These are phyloP conservation scores for Syngnathus floridae DNA, from an alignment of 2,113 vertebrate species.

Conservation along the genomic window DNA sequence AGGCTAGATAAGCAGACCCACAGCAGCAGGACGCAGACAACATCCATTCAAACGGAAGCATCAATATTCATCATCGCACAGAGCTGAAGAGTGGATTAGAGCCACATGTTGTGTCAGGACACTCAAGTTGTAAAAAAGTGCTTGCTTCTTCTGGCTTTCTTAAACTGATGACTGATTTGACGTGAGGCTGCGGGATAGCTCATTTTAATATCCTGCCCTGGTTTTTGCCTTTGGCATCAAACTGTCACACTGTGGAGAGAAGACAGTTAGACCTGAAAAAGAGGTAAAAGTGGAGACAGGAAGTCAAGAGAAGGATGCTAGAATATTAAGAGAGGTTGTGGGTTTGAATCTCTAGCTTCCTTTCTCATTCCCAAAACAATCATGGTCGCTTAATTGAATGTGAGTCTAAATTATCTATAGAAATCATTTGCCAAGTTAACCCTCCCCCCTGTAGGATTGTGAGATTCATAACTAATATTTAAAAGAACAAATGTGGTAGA, in stretches of 20 bases:
- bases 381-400: not conserved
- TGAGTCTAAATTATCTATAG: not conserved
- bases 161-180: conserved; percentile 6
- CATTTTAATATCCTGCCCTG: conserved; percentile 8
- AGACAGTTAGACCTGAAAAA: not conserved
- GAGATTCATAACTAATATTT: not conserved
- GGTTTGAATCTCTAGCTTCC: not conserved
- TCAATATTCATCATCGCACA: conserved; percentile 37
- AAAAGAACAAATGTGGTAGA: not conserved
- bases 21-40: conserved; percentile 23
- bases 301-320: not conserved
- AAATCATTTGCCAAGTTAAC: not conserved
- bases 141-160: not conserved
- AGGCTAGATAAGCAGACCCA: conserved; percentile 26
- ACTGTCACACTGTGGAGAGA: not conserved
- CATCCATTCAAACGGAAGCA: conserved; percentile 33
- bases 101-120: conserved; percentile 3
- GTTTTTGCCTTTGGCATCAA: conserved; percentile 8
- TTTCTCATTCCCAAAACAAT: not conserved
- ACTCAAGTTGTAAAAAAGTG: not conserved
- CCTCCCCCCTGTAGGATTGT: not conserved
- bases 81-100: conserved; percentile 24
- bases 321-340: not conserved
- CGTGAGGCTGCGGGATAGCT: not conserved
- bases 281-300: not conserved